Evolutionary conservation across 2,888 invertebrate species (phyloP), one percentile per base, ranked within the genome.

Genomic region (Agonopterix arenella): DNA sequence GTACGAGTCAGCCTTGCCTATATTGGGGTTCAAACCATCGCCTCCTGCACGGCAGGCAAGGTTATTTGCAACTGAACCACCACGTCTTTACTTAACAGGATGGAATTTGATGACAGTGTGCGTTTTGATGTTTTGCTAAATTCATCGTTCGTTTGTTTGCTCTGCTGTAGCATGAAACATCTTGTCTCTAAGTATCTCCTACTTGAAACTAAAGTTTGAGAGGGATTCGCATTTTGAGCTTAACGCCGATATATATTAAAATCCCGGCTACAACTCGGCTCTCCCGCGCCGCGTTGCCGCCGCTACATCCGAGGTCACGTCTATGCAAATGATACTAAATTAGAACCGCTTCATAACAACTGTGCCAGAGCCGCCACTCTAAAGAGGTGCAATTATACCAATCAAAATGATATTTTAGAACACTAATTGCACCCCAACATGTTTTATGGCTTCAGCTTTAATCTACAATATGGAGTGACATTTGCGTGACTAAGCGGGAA

Each of bases 271-370:
- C n/a, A 28, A 7, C 5, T 40, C 10, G 10, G n/a, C n/a, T 40
- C 10, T 4, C 10, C 9, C 40, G 5, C 43, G 8, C 11, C n/a
- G 40, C 40, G 9, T 38, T 38, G 40, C 55, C 50, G 50, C 59
- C 51, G 52, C 58, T 41, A 46, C 45, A 48, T 53, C 57, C 68
- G 61, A 68, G 83, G 82, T 85, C 85, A 84, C 85, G 88, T 43
- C 73, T 88, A 89, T 89, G 89, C 89, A 89, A 89, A 89, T 89
- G 73, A 81, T 83, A 82, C 86, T 85, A 86, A 89, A 89, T 88
- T 86, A 84, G 84, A 80, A 88, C 71, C 88, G 84, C 88, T 89
- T 89, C 83, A 84, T 84, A 84, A 81, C 89, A 89, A 89, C 89
- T 89, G 89, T 81, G 84, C 64, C 80, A 54, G 64, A 70, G 72